Evolutionary conservation across 1,140 invertebrate species (phyloP).

Genomic region (Drosophila ironensis): DNA sequence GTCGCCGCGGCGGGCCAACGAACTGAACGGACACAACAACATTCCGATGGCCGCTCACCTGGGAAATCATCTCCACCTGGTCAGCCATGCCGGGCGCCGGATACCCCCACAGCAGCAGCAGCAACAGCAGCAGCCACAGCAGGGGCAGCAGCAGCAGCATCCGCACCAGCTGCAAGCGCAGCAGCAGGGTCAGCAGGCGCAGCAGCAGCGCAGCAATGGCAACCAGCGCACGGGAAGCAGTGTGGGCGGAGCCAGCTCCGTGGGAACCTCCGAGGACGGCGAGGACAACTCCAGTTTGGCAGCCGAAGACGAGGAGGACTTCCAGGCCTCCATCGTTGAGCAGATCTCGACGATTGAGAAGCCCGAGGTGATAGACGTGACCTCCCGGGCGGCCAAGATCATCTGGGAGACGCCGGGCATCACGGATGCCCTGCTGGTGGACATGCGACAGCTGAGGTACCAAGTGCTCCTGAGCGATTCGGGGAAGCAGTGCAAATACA

Average conservation of each 20-base stretch:
- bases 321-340: conserved; percentile 85
- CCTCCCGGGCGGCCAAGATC: conserved; percentile 89
- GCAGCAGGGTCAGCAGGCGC: conserved; percentile 25
- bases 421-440: conserved; percentile 83
- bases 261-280: conserved; percentile 87
- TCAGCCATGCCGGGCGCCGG: conserved; percentile 8
- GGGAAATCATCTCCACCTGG: conserved; percentile 35
- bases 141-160: conserved; percentile 8
- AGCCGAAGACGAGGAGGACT: conserved; percentile 85
- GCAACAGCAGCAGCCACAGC: conserved; percentile 4
- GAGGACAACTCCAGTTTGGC: conserved; percentile 87
- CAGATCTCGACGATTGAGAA: conserved; percentile 88
- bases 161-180: conserved; percentile 18
- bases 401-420: conserved; percentile 88
- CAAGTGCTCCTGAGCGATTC: conserved; percentile 90
- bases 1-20: conserved; percentile 66
- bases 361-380: conserved; percentile 90
- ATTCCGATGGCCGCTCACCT: conserved; percentile 50
- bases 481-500: conserved; percentile 89
- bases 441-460: conserved; percentile 86
- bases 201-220: conserved; percentile 13
- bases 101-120: conserved; percentile 17
- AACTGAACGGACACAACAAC: conserved; percentile 71
- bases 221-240: conserved; percentile 43
- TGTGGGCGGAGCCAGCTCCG: conserved; percentile 83